A percentile compares a stretch with the other conserved stretches of the same genome.
Conservation (phyloP, 2,113 vertebrate genomes). For the Notarius lentiginosus region DNA sequence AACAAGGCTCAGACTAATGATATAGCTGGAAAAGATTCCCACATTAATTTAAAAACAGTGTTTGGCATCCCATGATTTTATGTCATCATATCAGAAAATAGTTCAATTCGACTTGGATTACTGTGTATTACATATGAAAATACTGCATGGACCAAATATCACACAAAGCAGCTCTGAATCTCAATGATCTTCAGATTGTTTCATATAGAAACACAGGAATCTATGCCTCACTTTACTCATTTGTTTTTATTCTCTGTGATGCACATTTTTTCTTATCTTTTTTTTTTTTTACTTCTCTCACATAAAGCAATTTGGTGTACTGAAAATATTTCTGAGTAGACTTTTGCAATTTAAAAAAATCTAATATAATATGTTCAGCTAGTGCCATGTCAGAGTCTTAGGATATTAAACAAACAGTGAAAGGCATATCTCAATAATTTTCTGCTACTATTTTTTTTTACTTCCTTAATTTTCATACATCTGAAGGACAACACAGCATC, state of each 20-base stretch:
- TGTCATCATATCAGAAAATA: neutral
- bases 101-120: neutral
- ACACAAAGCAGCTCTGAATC: neutral
- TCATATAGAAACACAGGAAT: neutral
- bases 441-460: neutral
- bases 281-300: neutral
- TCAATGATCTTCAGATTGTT: neutral
- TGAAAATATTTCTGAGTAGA: neutral
- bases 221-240: neutral
- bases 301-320: neutral
- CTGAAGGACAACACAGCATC: constrained; percentile 4
- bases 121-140: neutral
- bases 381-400: neutral
- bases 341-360: neutral
- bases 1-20: neutral
- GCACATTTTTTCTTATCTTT: neutral
- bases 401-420: neutral
- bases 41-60: constrained; percentile 16
- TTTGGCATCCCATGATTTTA: neutral
- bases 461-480: neutral
- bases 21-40: neutral
- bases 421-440: neutral
- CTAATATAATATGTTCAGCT: neutral
- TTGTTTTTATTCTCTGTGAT: neutral
- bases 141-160: neutral